phyloP scores from a whole-genome alignment of 2,888 invertebrate species.

The Hermodice carunculata region DNA sequence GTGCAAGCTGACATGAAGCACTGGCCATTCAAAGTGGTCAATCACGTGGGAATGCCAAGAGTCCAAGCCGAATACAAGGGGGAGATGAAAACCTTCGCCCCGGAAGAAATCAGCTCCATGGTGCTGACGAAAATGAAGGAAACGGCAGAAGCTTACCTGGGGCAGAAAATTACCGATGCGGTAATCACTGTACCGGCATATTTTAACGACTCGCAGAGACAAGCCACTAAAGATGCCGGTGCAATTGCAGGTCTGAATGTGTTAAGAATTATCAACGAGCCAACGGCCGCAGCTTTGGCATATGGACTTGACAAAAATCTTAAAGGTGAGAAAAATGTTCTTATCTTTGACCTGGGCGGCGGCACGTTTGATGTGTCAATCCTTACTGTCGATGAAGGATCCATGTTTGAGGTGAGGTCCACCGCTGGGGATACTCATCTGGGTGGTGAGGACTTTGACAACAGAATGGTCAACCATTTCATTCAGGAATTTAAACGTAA shows the following conservation, averaged over 20 bases:
- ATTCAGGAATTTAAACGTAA: constrained; percentile 59
- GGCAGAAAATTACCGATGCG: constrained; percentile 72
- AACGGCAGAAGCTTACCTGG: constrained; percentile 73
- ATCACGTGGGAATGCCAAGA: constrained; percentile 53
- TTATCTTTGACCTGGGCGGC: constrained; percentile 75
- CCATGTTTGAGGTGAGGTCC: constrained; percentile 68
- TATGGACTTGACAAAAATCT: constrained; percentile 75
- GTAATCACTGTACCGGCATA: constrained; percentile 62
- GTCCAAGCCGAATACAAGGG: constrained; percentile 76
- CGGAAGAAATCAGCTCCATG: constrained; percentile 93
- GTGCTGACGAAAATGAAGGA: constrained; percentile 91
- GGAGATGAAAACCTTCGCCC: constrained; percentile 86
- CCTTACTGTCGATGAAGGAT: constrained; percentile 73
- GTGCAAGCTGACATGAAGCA: constrained; percentile 45
- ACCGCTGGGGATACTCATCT: constrained; percentile 65
- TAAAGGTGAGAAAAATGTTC: constrained; percentile 73
- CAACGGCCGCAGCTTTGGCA: constrained; percentile 68
- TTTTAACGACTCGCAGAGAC: constrained; percentile 68
- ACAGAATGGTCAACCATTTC: constrained; percentile 56
- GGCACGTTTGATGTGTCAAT: constrained; percentile 71
- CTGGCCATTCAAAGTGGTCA: constrained; percentile 46
- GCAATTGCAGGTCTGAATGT: constrained; percentile 69
- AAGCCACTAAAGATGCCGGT: constrained; percentile 74
- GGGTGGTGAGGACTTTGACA: constrained; percentile 65
- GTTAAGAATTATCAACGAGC: constrained; percentile 75